phyloP scores from a whole-genome alignment of 2,888 invertebrate species.

The Nymphalis urticae region DNA sequence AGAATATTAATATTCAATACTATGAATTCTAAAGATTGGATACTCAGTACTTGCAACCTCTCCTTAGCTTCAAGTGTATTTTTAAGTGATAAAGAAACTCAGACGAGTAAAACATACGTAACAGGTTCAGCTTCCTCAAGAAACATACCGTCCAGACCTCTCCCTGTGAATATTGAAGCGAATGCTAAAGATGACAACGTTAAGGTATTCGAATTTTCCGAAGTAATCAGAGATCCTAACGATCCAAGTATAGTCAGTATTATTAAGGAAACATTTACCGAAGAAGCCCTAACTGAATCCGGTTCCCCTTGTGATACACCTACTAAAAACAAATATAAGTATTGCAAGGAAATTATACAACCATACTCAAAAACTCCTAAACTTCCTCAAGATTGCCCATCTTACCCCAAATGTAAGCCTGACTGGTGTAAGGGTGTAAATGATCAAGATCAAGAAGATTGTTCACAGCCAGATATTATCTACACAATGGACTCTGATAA shows the following conservation, averaged over 20 bases:
- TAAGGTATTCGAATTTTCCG: slow-evolving; percentile 48
- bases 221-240: slow-evolving; percentile 47
- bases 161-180: slow-evolving; percentile 28
- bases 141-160: slow-evolving; percentile 30
- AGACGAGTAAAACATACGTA: slow-evolving; percentile 45
- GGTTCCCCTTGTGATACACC: slow-evolving; percentile 23
- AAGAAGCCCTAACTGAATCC: slow-evolving; percentile 43
- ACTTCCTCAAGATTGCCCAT: slow-evolving; percentile 39
- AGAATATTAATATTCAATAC: slow-evolving; percentile 19
- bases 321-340: slow-evolving; percentile 42
- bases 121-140: slow-evolving; percentile 27
- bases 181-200: slow-evolving; percentile 39
- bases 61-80: slow-evolving; percentile 35
- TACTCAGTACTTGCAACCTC: slow-evolving; percentile 39
- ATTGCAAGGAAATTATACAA: slow-evolving; percentile 55
- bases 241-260: slow-evolving; percentile 44
- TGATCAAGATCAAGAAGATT: slow-evolving; percentile 6
- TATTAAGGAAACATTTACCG: slow-evolving; percentile 48
- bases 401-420: slow-evolving; percentile 21
- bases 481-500: slow-evolving; percentile 17
- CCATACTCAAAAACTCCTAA: slow-evolving; percentile 47
- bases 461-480: background rate
- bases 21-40: slow-evolving; percentile 50
- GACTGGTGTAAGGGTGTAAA: background rate
- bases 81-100: slow-evolving; percentile 47